Conservation (phyloP, 1,140 invertebrate genomes). For the Palaemon carinicauda region DNA sequence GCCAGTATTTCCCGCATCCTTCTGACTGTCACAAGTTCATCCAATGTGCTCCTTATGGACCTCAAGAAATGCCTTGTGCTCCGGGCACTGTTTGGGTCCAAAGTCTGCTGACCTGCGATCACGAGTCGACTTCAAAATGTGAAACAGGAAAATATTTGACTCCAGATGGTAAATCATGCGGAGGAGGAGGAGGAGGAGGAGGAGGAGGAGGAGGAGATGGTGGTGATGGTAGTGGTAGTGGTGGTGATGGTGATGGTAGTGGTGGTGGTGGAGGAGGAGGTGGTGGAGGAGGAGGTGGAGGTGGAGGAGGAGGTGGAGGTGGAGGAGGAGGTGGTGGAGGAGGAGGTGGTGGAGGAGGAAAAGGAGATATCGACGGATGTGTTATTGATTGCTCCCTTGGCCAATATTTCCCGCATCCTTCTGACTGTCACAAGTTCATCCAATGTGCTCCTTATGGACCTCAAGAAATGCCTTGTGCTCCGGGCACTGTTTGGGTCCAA, state of each 20-base stretch:
- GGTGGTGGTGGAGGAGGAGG: not conserved
- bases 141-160: not conserved
- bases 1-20: slow-evolving; percentile 26
- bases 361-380: not conserved
- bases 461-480: slow-evolving; percentile 5
- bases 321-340: not conserved
- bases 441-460: not conserved
- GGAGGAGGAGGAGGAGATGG: not conserved
- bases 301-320: not conserved
- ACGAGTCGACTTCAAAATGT: not conserved
- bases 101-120: not conserved
- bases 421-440: slow-evolving; percentile 7
- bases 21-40: slow-evolving; percentile 40
- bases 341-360: not conserved
- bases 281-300: not conserved
- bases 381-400: not conserved
- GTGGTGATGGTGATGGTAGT: not conserved
- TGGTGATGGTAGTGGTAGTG: not conserved
- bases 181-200: not conserved
- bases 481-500: not conserved
- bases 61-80: too few relatives aligned
- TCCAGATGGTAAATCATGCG: not conserved
- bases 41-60: slow-evolving; percentile 26
- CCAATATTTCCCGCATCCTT: not conserved
- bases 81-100: slow-evolving; percentile 11